Percentiles rank a stretch among this genome's conserved stretches.
These are phyloP conservation scores for Drosophila seclusa DNA, from an alignment of 2,888 invertebrate genomes.

Conservation along the genomic window DNA sequence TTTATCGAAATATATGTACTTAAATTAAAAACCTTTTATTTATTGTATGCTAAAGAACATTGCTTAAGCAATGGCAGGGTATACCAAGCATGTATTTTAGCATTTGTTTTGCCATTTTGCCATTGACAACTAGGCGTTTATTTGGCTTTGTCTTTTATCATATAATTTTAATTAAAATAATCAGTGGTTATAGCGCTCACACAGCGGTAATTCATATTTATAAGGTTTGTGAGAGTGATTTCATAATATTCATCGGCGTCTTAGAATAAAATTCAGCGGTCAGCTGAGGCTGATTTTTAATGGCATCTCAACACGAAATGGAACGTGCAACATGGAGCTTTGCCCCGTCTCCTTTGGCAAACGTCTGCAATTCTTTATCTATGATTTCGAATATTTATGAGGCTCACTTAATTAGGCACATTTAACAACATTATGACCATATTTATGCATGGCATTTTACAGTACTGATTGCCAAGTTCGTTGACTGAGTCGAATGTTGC, in stretches of 20 bases:
- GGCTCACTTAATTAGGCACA: constrained; percentile 68
- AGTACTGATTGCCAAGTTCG: constrained; percentile 52
- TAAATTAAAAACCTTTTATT: neutral
- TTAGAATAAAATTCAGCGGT: constrained; percentile 30
- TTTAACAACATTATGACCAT: constrained; percentile 59
- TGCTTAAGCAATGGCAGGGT: constrained; percentile 3
- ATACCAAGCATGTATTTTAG: constrained; percentile 35
- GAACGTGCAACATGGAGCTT: constrained; percentile 62
- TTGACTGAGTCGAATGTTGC: constrained; percentile 49
- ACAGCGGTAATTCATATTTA: constrained; percentile 55
- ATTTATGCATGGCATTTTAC: constrained; percentile 58
- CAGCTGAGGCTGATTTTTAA: constrained; percentile 39
- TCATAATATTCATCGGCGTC: constrained; percentile 42
- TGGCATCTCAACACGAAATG: constrained; percentile 68
- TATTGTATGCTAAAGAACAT: neutral
- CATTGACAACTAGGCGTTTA: constrained; percentile 71
- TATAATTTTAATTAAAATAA: constrained; percentile 72
- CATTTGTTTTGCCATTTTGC: constrained; percentile 56
- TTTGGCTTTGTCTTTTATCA: constrained; percentile 63
- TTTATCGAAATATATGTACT: neutral
- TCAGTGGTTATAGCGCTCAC: constrained; percentile 52
- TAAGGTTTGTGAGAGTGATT: constrained; percentile 48
- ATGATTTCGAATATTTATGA: constrained; percentile 74
- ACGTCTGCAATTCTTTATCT: constrained; percentile 59
- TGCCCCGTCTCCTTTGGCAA: constrained; percentile 22